Evolutionary conservation across 2,888 invertebrate species (phyloP), one percentile per base, ranked within the genome.

Genomic region (Netelia fuscicornis): DNA sequence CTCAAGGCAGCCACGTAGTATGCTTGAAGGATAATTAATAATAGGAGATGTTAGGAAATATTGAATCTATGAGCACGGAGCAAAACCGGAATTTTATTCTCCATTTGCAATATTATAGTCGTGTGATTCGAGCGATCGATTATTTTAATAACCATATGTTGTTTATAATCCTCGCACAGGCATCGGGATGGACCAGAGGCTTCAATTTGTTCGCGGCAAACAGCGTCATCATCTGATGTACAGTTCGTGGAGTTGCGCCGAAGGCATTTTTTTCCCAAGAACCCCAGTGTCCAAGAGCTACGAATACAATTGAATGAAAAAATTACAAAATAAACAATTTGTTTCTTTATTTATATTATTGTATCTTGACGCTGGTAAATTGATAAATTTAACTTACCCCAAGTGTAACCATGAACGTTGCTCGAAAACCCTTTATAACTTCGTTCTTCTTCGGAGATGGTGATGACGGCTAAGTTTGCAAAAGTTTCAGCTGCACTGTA

Each of bases 1-100:
- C 80, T 96, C 96, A 6, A 95, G 95, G 72, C 98, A 97, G 85
- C 98, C 98, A 91, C 98, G 97, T 11, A 99, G 95, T 52, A 98
- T 52, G 52, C 52, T 52, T 52, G 52, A 52, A 52, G 10, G 52
- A 52, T n/a, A 52, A 52, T 52, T 52, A 52, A 52, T 52, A 52
- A 30, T 30, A 30, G 30, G 30, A 30, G 5, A 30, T 30, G 2
- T 52, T 52, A 52, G 52, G 52, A 52, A 52, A 52, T 52, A 10
- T 10, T 52, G 52, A 52, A 52, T 52, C 52, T 52, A 52, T 52
- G 52, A 52, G 52, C n/a, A 52, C 52, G 5, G 52, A 52, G 52
- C 52, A 10, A 52, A 52, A 52, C 5, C 52, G 11, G 11, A 52
- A 52, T 52, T 52, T 9, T n/a, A 11, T 52, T 52, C n/a, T n/a